A percentile compares a stretch with the other conserved stretches of the same genome.
Conservation (phyloP, 2,797 vertebrate species). For the Ceyx erithaca region DNA sequence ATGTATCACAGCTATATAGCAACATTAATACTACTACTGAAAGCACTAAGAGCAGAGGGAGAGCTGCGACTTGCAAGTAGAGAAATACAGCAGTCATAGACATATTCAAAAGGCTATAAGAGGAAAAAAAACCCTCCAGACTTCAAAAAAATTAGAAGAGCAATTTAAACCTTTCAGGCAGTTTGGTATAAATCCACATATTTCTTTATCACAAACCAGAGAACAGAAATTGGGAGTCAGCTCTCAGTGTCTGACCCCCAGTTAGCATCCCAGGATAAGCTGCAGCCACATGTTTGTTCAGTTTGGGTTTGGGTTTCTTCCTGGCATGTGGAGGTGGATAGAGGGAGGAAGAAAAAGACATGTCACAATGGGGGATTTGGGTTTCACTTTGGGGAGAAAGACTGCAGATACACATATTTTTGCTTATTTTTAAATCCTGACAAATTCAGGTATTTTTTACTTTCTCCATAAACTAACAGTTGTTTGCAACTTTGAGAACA, state of each 20-base stretch:
- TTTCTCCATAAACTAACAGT: neutral
- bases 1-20: neutral
- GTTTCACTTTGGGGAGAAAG: neutral
- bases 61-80: neutral
- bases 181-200: neutral
- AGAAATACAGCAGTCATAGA: neutral
- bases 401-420: accelerated
- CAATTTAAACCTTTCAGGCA: neutral
- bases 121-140: accelerated
- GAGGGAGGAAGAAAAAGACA: neutral
- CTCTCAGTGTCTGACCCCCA: neutral
- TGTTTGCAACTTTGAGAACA: neutral
- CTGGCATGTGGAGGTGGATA: neutral
- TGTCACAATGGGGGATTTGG: neutral
- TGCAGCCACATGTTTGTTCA: neutral
- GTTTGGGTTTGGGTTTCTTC: neutral
- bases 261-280: neutral
- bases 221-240: neutral
- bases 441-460: neutral
- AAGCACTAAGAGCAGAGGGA: neutral
- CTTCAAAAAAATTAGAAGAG: neutral
- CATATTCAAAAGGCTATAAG: neutral
- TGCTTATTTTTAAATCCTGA: neutral
- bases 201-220: neutral
- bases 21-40: neutral